Evolutionary conservation across 2,797 vertebrate species (phyloP), one percentile per base, ranked within the genome.

Genomic region (Naso thynnoides): DNA sequence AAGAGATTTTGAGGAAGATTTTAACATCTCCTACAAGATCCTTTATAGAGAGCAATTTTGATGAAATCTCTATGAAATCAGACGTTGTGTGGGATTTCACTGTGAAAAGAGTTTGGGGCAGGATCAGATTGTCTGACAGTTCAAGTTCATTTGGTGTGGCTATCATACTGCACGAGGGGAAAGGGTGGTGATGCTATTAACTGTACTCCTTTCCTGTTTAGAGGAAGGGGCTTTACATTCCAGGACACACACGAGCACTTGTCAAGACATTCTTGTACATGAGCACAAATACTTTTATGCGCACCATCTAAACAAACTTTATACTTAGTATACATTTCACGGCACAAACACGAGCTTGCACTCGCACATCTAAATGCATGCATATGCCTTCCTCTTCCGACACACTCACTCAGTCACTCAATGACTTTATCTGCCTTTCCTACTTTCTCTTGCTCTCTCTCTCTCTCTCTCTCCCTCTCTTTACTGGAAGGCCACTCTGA

Each of bases 401-500:
- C 82, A 80, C 78, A 73, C 57, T 73, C 48, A 45, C 71, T 36
- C 33, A 36, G 8, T 83, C 83, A 73, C 75, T 87, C 84, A 85
- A 7, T 85, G 81, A 77, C 78, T 88, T 78, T 65, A 38, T 87
- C 84, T 84, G 83, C 78, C 73, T 84, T 67, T 78, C 47, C 62
- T 77, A 81, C 76, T 86, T 68, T 78, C 33, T 83, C 61, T 80
- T 71, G 26, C 76, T 70, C 61, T 62, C 78, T 67, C 50, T 58
- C 67, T 70, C 68, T 49, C 36, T 44, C 70, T 73, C 27, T 53
- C 83, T 81, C 80, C 57, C 83, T 88, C 85, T 84, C 82, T 89
- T 93, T 91, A 85, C 88, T 89, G 87, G 90, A 91, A 92, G 86
- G 92, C 90, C 92, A 92, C 87, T 92, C 81, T 89, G 87, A 90